phyloP scores from a whole-genome alignment of 1,140 invertebrate genomes.

The Bombus breviceps region DNA sequence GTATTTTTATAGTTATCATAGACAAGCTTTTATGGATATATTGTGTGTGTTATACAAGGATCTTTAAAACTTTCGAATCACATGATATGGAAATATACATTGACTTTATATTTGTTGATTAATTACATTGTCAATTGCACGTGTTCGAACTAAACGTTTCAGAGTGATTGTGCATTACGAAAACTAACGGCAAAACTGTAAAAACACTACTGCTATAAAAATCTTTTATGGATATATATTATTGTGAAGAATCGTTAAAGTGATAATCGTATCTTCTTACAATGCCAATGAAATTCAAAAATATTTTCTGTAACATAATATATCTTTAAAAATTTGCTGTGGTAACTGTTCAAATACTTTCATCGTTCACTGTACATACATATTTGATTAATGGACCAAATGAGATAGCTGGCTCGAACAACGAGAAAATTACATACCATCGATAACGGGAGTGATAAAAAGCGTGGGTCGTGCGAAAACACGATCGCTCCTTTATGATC shows the following conservation, averaged over 20 bases:
- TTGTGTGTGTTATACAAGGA: too few species aligned
- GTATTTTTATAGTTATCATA: not conserved
- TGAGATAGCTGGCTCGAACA: too few species aligned
- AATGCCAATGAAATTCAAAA: too few species aligned
- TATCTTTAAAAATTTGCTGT: not conserved
- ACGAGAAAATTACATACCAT: conserved; percentile 3
- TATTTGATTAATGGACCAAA: conserved; percentile 16
- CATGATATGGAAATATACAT: not conserved
- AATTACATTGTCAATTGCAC: not conserved
- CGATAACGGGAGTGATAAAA: not conserved
- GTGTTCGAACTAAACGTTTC: not conserved
- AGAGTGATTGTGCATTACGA: not conserved
- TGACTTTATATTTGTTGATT: not conserved
- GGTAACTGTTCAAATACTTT: not conserved
- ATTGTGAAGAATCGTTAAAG: too few species aligned
- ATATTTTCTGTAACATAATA: not conserved
- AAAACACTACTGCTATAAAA: too few species aligned
- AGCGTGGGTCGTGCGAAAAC: conserved; percentile 16
- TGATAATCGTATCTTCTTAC: too few species aligned
- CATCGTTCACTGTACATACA: not conserved
- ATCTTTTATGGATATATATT: too few species aligned
- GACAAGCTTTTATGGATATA: too few species aligned
- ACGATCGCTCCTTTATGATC: not conserved
- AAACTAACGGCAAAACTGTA: not conserved
- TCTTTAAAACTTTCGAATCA: too few species aligned